Base-by-base conservation (phyloP, 2,888 invertebrate species). In the Leucozona laternaria region DNA sequence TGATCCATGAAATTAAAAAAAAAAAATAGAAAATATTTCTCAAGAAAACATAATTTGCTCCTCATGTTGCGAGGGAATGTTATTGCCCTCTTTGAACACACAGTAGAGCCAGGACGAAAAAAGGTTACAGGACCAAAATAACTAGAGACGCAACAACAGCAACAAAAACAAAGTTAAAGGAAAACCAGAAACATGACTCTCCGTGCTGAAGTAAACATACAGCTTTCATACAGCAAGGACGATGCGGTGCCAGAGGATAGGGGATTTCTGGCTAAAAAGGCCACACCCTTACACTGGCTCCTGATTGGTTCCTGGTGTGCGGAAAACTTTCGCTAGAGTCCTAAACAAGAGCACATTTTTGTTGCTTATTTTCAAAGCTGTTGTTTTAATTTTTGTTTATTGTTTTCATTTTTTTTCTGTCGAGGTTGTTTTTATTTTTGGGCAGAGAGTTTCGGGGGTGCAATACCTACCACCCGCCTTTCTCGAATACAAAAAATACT, bases 261-360 rank as follows among this genome's bases (percentile, higher is more conserved):
- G 79, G 81, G 31, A 22, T 22, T 79, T 80, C 87, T 84, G 82
- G 79, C 82, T 81, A 82, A 68, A 81, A 75, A 86, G 79, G 88
- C 88, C 88, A 88, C 88, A 88, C 88, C 88, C 88, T 88, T 88
- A 82, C 82, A 87, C 79, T 76, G 86, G 88, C 84, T 88, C 88
- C 88, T 88, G 88, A 88, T 88, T 88, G 88, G 88, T 88, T 88
- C 86, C 72, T 76, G 73, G 55, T 55, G 55, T 64, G 68, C 68
- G 70, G 72, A 76, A 76, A 77, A 84, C 84, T 84, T 79, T 88
- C 84, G 80, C 77, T 79, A 70, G 76, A 86, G 78, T 73, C 81
- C 77, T 81, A 58, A 75, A 68, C 64, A 58, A 43, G 70, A 60
- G 40, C 17, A 62, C 40, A 58, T 70, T 78, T 55, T 76, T 57